A percentile compares a stretch with the other conserved stretches of the same genome.
Evolutionary conservation across 2,797 vertebrate species (phyloP).

Genomic region (Luscinia megarhynchos): DNA sequence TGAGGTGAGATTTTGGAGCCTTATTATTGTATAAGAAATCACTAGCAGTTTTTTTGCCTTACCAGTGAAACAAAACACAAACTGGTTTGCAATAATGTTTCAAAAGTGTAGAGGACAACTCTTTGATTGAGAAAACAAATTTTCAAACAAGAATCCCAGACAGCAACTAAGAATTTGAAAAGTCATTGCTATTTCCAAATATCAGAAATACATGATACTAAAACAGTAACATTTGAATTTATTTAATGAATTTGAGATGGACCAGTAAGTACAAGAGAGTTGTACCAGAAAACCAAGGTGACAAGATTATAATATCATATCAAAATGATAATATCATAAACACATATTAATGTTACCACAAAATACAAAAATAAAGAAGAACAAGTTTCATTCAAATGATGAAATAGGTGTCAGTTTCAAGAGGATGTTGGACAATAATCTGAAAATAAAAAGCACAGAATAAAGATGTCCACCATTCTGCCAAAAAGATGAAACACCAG

Average conservation of each 20-base stretch:
- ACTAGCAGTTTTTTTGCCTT: neutral
- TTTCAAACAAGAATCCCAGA: neutral
- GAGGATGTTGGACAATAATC: neutral
- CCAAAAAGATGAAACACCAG: neutral
- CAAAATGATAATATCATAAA: neutral
- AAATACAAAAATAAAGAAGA: neutral
- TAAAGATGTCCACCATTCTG: neutral
- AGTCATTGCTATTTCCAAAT: neutral
- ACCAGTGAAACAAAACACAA: neutral
- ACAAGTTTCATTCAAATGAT: neutral
- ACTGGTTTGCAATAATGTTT: neutral
- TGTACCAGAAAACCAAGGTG: neutral
- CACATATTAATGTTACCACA: neutral
- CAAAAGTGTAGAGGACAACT: neutral
- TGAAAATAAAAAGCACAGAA: neutral
- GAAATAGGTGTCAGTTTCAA: neutral
- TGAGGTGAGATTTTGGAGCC: neutral
- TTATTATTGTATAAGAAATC: neutral
- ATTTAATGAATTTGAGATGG: neutral
- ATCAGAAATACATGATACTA: neutral
- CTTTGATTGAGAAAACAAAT: neutral
- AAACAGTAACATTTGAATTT: neutral
- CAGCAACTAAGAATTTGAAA: neutral
- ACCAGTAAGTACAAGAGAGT: neutral
- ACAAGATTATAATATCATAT: neutral